Base-by-base conservation (phyloP, 2,888 invertebrate species). In the Onchidella celtica region DNA sequence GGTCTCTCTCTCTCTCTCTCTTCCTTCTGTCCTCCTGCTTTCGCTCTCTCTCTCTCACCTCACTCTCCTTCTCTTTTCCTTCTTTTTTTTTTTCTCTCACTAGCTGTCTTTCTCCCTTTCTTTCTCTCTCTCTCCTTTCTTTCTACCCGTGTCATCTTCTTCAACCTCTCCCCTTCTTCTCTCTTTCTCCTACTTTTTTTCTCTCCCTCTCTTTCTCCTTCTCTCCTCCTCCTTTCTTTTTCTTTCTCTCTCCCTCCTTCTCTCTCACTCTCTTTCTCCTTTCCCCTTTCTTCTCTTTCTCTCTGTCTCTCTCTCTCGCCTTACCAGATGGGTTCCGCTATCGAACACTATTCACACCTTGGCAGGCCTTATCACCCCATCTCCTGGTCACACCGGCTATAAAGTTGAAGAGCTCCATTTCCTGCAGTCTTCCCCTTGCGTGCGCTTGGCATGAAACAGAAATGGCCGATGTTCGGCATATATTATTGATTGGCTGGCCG, bases 41-140 rank as follows among this genome's bases (percentile, higher is more conserved):
- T 66, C 66, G 24, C 29, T 66, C 27, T 66, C 66, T 29, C 27
- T 47, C 17, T 17, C 47, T 47, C 47, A 11, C 17, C 47, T 47
- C 47, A 11, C 47, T 47, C 47, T 47, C 47, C 17, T 17, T 47
- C 47, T 47, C 47, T 47, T 17, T 6, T 47, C 17, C 47, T 47
- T 17, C 17, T 17, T 47, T 47, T 47, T 47, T 47, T 17, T 17
- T 17, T 47, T 66, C 66, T 66, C 27, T 66, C 27, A 3, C 27
- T 69, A 14, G 14, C 69, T 40, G 6, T 40, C 69, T 69, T 14
- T 40, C 69, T 40, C 69, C 38, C 69, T n/a, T 32, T 27, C 69
- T 38, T 38, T 27, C 47, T n/a, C 24, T 47, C 32, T n/a, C 55
- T n/a, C 24, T 29, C 1, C 47, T 55, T 47, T 47, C 70, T 32